Base-by-base conservation (phyloP, 2,797 vertebrate species). In the Capromys pilorides region DNA sequence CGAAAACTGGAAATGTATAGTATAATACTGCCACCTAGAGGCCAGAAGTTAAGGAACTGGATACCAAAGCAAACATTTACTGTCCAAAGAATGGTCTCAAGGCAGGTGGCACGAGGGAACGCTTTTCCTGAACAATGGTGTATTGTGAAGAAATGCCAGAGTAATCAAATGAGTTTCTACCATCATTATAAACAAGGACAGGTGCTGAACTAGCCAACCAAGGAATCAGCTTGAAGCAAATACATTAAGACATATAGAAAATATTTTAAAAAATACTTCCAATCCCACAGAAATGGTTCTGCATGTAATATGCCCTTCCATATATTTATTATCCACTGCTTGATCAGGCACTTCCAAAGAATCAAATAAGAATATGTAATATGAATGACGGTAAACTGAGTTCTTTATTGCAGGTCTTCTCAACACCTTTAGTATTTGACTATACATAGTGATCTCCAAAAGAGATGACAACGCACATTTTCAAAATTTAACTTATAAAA, bases 11-110 rank as follows among this genome's bases (percentile, higher is more conserved):
- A 36, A 21, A 28, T 94, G 51, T 83, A 36, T n/a, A 80, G 79
- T 96, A 84, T 96, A 97, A 97, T 80, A 95, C 82, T 39, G 80
- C 97, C 97, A 97, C 93, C 97, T 97, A 97, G 91, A 93, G 97
- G 79, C 61, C 82, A 84, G 62, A 71, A 3, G n/a, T 10, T 57
- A 31, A 86, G 45, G 7, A 67, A 73, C 6, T 16, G 33, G 61
- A 57, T 62, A 51, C 11, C 26, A 19, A 16, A 22, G 61, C 69
- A 24, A 79, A 86, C 31, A 54, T 39, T 41, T n/a, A 64, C 51
- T 14, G 61, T 33, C 75, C 78, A 39, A 85, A 81, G 57, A 8
- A 10, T 5, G 19, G 45, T 11, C 31, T 61, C 86, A 16, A 86
- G 45, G 75, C 1, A 0, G 33, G n/a, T 84, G 8, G 77, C 93